Percentiles rank a stretch among this genome's conserved stretches.
These are phyloP conservation scores for Caradrina clavipalpis DNA, from an alignment of 2,888 invertebrate species.

Conservation along the genomic window DNA sequence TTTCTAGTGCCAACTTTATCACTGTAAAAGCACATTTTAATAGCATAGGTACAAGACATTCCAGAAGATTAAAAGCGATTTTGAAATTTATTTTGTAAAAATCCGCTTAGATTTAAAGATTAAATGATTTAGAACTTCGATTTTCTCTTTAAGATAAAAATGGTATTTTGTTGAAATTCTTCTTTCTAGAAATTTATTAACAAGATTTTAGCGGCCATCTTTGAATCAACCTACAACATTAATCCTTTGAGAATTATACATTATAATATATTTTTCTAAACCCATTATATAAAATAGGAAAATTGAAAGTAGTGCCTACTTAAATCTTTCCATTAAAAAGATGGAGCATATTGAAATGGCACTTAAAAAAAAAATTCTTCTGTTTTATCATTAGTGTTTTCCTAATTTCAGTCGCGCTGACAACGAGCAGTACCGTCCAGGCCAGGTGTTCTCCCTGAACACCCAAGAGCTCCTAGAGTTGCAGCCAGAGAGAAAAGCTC, in stretches of 20 bases:
- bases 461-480: slow-evolving; percentile 83
- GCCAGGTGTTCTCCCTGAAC: slow-evolving; percentile 86
- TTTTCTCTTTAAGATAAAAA: not conserved
- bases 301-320: no score
- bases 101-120: no score
- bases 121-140: not conserved
- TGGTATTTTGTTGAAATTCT: not conserved
- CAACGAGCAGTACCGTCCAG: slow-evolving; percentile 83
- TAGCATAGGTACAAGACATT: not conserved
- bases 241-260: not conserved
- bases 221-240: not conserved
- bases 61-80: not conserved
- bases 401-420: slow-evolving; percentile 74
- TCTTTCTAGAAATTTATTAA: not conserved
- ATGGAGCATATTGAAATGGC: no score
- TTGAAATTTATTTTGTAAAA: not conserved
- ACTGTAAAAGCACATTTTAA: not conserved
- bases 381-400: not conserved
- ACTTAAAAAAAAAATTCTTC: no score
- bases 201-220: not conserved
- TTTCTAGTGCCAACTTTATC: slow-evolving; percentile 31
- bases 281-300: no score
- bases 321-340: no score
- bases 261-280: no score
- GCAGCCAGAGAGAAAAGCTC: slow-evolving; percentile 85